phyloP scores from a whole-genome alignment of 2,797 vertebrate species.

The Scleropages formosus region DNA sequence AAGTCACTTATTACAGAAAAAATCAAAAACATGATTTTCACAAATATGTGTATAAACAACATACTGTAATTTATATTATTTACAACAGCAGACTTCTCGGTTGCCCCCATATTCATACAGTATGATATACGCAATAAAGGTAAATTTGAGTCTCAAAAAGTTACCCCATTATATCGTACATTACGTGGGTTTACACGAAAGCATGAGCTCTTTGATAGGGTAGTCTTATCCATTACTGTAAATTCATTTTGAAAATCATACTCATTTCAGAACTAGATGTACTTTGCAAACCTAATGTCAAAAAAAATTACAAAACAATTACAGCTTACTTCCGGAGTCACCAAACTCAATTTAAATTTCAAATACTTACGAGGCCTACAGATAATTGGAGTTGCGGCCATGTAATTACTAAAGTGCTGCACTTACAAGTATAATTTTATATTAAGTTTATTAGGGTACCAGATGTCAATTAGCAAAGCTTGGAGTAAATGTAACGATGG shows the following conservation, averaged over 20 bases:
- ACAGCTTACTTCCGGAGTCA: not conserved
- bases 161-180: not conserved
- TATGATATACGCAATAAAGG: not conserved
- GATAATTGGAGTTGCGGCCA: not conserved
- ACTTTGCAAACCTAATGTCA: not conserved
- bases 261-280: not conserved
- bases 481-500: no score
- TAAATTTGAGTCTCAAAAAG: not conserved
- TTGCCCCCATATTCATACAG: not conserved
- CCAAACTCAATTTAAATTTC: not conserved
- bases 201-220: not conserved
- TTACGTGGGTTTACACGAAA: not conserved
- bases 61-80: not conserved
- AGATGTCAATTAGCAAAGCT: not conserved
- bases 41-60: conserved; percentile 11
- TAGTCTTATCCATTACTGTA: conserved; percentile 1
- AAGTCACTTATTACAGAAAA: conserved; percentile 5
- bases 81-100: not conserved
- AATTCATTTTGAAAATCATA: no score
- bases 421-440: not conserved
- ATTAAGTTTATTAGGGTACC: not conserved
- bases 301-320: not conserved
- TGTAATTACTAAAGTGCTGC: not conserved
- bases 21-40: not conserved
- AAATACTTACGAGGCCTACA: not conserved